Conservation (phyloP, 2,113 vertebrate genomes). For the Aleadryas rufinucha region DNA sequence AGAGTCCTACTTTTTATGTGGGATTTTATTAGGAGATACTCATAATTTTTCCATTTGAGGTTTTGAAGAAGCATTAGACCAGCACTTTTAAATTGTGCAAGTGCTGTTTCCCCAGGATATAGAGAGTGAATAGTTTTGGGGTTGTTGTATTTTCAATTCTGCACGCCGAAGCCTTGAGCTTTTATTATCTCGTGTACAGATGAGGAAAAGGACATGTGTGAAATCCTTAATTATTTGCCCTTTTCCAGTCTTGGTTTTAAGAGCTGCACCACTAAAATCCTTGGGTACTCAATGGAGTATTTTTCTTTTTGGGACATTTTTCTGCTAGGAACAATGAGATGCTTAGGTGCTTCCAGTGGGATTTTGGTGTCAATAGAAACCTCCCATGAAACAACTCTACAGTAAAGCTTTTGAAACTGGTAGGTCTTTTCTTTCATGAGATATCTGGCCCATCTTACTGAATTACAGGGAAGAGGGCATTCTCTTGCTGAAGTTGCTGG, state of each 20-base stretch:
- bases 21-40: background rate
- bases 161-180: background rate
- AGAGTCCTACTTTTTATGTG: background rate
- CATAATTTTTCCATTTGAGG: background rate
- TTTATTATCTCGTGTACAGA: background rate
- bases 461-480: background rate
- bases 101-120: background rate
- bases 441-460: background rate
- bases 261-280: background rate
- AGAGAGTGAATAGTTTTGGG: background rate
- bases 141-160: background rate
- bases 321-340: background rate
- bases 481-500: background rate
- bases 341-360: background rate
- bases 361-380: background rate
- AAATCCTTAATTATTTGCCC: background rate
- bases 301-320: background rate
- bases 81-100: background rate
- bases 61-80: background rate
- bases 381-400: background rate
- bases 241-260: background rate
- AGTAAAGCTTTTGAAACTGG: background rate
- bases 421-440: background rate
- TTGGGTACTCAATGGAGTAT: background rate
- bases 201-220: background rate